Conservation (phyloP, 2,113 vertebrate species). For the Entomyzon cyanotis region DNA sequence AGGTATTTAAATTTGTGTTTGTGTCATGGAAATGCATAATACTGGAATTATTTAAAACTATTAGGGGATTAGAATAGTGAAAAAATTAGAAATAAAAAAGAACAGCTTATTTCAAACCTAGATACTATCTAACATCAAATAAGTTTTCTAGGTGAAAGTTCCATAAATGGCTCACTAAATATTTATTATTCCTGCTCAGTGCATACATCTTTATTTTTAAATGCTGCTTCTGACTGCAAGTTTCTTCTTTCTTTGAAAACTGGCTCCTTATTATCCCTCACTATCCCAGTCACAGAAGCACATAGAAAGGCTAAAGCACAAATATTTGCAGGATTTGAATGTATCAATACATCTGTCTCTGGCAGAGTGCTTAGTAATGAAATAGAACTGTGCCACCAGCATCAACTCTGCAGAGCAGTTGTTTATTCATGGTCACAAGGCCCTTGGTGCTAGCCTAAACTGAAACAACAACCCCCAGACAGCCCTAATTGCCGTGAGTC, state of each 20-base stretch:
- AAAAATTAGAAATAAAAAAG: not conserved
- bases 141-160: not conserved
- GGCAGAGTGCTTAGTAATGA: not conserved
- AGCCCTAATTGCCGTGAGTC: not conserved
- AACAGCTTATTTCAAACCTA: not conserved
- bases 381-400: not conserved
- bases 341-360: not conserved
- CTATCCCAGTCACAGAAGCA: not conserved
- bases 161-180: not conserved
- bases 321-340: not conserved
- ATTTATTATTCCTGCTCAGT: not conserved
- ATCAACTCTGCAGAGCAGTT: not conserved
- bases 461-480: not conserved
- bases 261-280: not conserved
- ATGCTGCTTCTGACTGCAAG: not conserved
- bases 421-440: not conserved
- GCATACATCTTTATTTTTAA: not conserved
- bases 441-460: not conserved
- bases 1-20: not conserved
- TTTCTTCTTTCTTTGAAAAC: not conserved
- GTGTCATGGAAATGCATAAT: not conserved
- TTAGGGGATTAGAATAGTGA: not conserved
- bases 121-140: not conserved
- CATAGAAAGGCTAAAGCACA: not conserved
- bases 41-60: not conserved